Base-by-base conservation (phyloP, 2,888 invertebrate genomes). In the Xestia sexstrigata region DNA sequence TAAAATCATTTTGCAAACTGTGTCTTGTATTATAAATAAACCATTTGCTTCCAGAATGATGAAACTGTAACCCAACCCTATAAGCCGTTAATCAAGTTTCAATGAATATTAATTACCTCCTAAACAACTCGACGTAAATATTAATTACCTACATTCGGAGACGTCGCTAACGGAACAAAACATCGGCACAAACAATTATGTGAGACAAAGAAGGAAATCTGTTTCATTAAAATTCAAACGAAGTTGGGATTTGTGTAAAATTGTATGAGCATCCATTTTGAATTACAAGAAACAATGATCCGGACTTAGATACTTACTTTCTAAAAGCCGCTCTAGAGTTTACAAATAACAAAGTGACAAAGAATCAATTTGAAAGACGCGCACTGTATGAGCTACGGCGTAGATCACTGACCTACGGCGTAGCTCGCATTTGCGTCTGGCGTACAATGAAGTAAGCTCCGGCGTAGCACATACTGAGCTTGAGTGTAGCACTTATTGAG, bases 81-180 rank as follows among this genome's bases (percentile, higher is more conserved):
- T 30, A 52, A n/a, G 23, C 49, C 45, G 49, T 62, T 55, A 60
- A 70, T 81, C 60, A 80, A 74, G 52, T 47, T 67, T 62, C 80
- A 80, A 73, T 73, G 42, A 73, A 70, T 49, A 73, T 67, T 81
- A 67, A 78, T 74, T 70, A 74, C 49, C 42, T 35, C 73, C 42
- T 60, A 80, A 79, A 60, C 39, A 78, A 62, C 30, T 72, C 72
- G 17, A 26, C 39, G 71, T 74, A 79, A 81, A 82, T 84, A 79
- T 82, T 84, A 78, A 83, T 83, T 86, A n/a, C 47, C 58, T 49
- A 78, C 58, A 81, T 75, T 79, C 65, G 73, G 13, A 72, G 39
- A 78, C 62, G 66, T 67, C 17, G 39, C 58, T 4, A 35, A 58
- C 42, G 13, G 45, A 26, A 30, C 47, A n/a, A 70, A 82, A 82